Evolutionary conservation across 1,140 invertebrate species (phyloP), one percentile per base, ranked within the genome.

Genomic region (Bombus balteatus): DNA sequence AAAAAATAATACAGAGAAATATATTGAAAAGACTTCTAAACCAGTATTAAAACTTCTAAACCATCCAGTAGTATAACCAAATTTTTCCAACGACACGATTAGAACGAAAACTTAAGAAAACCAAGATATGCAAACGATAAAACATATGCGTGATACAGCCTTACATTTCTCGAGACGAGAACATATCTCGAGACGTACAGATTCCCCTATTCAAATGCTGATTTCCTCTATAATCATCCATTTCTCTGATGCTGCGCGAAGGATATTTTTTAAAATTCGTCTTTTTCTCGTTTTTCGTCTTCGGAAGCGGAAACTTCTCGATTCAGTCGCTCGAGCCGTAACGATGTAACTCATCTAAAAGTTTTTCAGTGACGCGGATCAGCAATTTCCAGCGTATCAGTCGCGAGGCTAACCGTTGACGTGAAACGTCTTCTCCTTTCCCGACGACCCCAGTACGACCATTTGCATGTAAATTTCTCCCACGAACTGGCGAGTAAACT

Each of bases 401-500:
- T 53, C 32, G 22, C 68, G 22, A 10, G 3, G 28, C 43, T 53
- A 2, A 0, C 1, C 13, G 3, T 41, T 28, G 74, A 78, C 34
- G 65, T 28, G 37, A 78, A 53, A 12, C 12, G 28, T 53, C 25
- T 77, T 25, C 12, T 13, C 3, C 39, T 65, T 41, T 15, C 12
- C 32, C 4, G 47, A 47, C 8, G 25, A 53, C 15, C 6, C 15
- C 15, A 32, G 43, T 8, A 12, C 18, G 18, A 77, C 10, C 22
- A 84, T 84, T 80, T 72, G 41, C 83, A 84, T 79, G n/a, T 1
- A 72, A 84, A 80, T 80, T 57, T n/a, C 28, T 34, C 9, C 32
- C 25, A 13, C 28, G 12, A 32, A 53, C 3, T 43, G 2, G 0
- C 5, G 2, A 37, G 62, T 39, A 53, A 76, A 83, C 47, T 66